Conservation (phyloP, 2,113 vertebrate species). For the Oncorhynchus kisutch region DNA sequence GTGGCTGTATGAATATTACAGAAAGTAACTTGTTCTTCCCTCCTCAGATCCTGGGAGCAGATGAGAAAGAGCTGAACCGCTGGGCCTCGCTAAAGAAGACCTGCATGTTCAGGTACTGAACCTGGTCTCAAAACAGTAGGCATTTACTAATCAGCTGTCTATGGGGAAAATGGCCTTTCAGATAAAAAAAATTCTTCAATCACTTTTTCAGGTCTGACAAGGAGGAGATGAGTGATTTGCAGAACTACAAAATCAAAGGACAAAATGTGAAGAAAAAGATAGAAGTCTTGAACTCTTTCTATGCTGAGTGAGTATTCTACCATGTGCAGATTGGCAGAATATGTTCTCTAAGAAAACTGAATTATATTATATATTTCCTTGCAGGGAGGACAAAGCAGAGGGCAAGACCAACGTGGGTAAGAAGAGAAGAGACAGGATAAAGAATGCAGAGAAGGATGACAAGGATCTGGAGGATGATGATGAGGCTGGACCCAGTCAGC, state of each 20-base stretch:
- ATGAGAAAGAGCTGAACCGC: conserved; percentile 86
- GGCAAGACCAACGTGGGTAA: conserved; percentile 64
- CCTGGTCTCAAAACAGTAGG: not conserved
- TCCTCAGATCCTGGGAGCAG: conserved; percentile 77
- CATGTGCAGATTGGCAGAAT: not conserved
- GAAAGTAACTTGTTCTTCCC: too few relatives aligned
- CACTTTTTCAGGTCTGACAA: conserved; percentile 75
- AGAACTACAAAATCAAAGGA: conserved; percentile 77
- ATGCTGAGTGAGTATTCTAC: conserved; percentile 70
- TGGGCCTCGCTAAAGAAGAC: conserved; percentile 90
- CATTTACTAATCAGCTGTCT: not conserved
- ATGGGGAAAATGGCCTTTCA: not conserved
- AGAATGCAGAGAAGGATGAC: conserved; percentile 24
- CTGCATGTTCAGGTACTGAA: conserved; percentile 87
- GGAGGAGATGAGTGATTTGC: conserved; percentile 80
- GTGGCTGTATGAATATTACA: too few relatives aligned
- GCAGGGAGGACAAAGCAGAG: conserved; percentile 53
- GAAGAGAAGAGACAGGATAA: conserved; percentile 56
- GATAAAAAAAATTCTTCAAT: not conserved
- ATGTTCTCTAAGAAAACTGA: not conserved
- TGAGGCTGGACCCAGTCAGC: not conserved
- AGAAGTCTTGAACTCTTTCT: conserved; percentile 78
- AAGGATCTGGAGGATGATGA: conserved; percentile 11
- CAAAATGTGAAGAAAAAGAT: conserved; percentile 76
- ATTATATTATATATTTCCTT: not conserved